Base-by-base conservation (phyloP, 1,140 invertebrate genomes). In the Phymorhynchus buccinoides region DNA sequence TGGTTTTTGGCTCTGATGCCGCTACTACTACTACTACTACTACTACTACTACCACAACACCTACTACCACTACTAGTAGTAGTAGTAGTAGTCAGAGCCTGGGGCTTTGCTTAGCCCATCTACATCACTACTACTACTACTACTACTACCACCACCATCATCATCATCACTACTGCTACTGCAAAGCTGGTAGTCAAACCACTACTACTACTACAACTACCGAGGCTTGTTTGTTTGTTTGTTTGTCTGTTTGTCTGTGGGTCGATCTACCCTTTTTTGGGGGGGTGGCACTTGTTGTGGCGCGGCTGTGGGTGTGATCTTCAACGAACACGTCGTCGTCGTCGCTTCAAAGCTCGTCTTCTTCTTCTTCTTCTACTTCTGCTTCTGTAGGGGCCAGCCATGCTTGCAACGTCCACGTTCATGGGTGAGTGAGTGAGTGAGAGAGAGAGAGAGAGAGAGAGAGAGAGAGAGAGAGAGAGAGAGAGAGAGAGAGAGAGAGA, bases 341-440 rank as follows among this genome's bases (percentile, higher is more conserved):
- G 56, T 52, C n/a, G 73, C 68, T 71, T 71, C 68, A 52, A 52
- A 52, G 35, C 56, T 62, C 56, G 56, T 27, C 56, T 48, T 48
- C 44, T 4, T 27, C 68, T 37, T 52, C 22, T 22, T 22, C 22
- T 52, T 52, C 18, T 6, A 66, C 18, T 7, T 66, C 18, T 66
- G 62, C 22, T 22, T 41, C 73, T 75, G 3, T 14, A 6, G 22
- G 73, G 14, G 9, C 35, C 73, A 75, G 73, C 37, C 73, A 75
- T 75, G 73, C 73, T 75, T 27, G 73, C 73, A 27, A 75, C 73
- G 37, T 75, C 73, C 4, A 75, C 73, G 14, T 75, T 75, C 27
- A 75, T 75, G 73, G 73, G 73, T 75, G 73, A 75, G 73, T 75
- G 37, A 73, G 30, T 30, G 35, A 62, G 56, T 62, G 56, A 62